Evolutionary conservation across 1,140 invertebrate genomes (phyloP).

Genomic region (Trichonephila clavipes): DNA sequence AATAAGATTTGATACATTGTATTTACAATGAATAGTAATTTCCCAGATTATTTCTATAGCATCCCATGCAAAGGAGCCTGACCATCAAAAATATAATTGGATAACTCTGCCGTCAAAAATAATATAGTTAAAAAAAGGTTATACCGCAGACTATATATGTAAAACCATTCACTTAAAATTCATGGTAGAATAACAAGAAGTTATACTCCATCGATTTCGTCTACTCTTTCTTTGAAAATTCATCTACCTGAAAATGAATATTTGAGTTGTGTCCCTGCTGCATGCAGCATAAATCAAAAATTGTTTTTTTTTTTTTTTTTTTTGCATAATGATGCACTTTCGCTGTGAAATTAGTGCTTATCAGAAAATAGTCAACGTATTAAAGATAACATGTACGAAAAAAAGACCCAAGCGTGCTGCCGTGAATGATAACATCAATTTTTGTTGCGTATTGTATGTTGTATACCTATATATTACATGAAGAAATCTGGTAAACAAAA

Average conservation of each 20-base stretch:
- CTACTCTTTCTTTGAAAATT: not conserved
- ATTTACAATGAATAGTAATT: too few species aligned
- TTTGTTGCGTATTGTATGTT: not conserved
- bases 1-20: too few species aligned
- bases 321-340: not conserved
- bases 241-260: not conserved
- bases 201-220: not conserved
- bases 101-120: too few species aligned
- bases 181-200: not conserved
- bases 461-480: not conserved
- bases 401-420: not conserved
- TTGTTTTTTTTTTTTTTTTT: not conserved
- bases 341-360: not conserved
- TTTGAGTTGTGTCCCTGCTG: not conserved
- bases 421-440: not conserved
- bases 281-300: not conserved
- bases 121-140: too few species aligned
- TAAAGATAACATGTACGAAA: not conserved
- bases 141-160: not conserved
- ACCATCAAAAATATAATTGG: too few species aligned
- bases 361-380: not conserved
- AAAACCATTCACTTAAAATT: not conserved
- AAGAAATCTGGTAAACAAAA: not conserved
- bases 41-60: too few species aligned
- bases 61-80: too few species aligned